Percentiles rank a stretch among this genome's conserved stretches.
Conservation (phyloP, 2,888 invertebrate genomes). For the Cantharis rufa region DNA sequence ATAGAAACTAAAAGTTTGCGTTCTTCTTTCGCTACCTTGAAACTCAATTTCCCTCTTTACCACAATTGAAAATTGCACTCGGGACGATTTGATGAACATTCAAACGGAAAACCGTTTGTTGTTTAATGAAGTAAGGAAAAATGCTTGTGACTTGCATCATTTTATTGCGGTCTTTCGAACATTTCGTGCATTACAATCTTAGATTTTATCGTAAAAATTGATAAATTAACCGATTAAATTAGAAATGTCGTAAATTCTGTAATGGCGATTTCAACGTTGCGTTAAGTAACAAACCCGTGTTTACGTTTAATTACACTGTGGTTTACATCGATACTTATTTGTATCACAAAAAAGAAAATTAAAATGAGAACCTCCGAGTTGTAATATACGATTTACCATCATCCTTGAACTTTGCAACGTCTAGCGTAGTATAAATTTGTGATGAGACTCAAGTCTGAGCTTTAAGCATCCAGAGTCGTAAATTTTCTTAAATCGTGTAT, state of each 20-base stretch:
- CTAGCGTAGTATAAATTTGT: constrained; percentile 21
- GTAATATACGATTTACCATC: constrained; percentile 16
- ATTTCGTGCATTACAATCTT: not conserved
- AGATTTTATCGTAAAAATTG: not conserved
- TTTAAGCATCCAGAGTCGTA: constrained; percentile 23
- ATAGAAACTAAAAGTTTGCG: not conserved
- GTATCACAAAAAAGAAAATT: not conserved
- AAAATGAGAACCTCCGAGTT: not conserved
- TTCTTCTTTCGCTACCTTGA: not conserved
- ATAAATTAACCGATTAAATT: not conserved
- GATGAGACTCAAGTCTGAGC: constrained; percentile 9
- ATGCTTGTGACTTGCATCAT: not conserved
- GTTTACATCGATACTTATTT: not conserved
- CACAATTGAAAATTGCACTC: not conserved
- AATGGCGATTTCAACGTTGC: not conserved
- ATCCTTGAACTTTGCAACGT: constrained; percentile 25
- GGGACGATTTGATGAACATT: not conserved
- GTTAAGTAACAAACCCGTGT: not conserved
- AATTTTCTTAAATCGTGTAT: constrained; percentile 25
- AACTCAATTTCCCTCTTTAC: not conserved
- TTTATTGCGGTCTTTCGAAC: not conserved
- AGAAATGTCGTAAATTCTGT: not conserved
- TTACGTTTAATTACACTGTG: not conserved
- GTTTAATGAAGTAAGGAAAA: not conserved
- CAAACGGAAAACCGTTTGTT: not conserved